Evolutionary conservation across 2,797 vertebrate genomes (phyloP).

Genomic region (Enteromius viviparus): DNA sequence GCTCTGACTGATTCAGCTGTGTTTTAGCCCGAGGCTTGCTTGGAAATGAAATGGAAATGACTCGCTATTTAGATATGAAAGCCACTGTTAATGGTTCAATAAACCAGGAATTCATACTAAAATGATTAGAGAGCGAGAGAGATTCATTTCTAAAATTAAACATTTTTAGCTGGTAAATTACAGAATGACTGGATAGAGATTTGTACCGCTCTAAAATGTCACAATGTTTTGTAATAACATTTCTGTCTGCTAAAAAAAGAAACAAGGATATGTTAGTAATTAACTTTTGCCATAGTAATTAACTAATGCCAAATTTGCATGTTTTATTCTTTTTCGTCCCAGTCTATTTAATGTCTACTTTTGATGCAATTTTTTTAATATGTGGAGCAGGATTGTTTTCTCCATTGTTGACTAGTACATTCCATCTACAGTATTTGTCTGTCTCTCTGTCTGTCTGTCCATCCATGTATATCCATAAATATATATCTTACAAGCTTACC

Average conservation of each 20-base stretch:
- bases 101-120: conserved; percentile 19
- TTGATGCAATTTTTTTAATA: too few species aligned
- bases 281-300: neutral
- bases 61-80: conserved; percentile 29
- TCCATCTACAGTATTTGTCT: too few species aligned
- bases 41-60: conserved; percentile 28
- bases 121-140: neutral
- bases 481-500: neutral
- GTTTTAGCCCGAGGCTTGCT: conserved; percentile 50
- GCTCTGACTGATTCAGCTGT: neutral
- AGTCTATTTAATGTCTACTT: neutral
- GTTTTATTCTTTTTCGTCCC: neutral
- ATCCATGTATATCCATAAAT: too few species aligned
- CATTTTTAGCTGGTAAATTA: neutral
- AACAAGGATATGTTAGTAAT: neutral
- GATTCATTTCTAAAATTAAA: neutral
- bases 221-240: neutral
- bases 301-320: neutral
- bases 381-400: neutral
- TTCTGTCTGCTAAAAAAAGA: neutral
- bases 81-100: conserved; percentile 24
- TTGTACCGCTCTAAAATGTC: neutral
- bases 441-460: too few species aligned
- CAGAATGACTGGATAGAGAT: neutral
- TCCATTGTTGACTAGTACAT: neutral